Percentiles rank a stretch among this genome's conserved stretches.
phyloP scores from a whole-genome alignment of 2,797 vertebrate genomes.

The Hydrophis major region DNA sequence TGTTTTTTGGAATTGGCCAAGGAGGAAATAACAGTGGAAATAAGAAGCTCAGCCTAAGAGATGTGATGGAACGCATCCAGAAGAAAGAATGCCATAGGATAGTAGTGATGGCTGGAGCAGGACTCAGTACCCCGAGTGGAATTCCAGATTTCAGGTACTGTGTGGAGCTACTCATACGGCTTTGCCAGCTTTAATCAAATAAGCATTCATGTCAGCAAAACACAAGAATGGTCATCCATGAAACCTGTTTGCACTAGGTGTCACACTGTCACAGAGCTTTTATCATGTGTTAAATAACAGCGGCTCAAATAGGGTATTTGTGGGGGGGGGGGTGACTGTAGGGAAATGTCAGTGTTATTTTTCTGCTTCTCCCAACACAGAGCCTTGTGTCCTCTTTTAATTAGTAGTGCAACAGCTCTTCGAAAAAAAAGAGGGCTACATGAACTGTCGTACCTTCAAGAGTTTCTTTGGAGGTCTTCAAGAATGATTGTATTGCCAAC shows the following conservation, averaged over 20 bases:
- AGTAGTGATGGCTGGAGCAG: constrained; percentile 91
- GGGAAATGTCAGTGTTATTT: background rate
- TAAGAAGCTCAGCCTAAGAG: constrained; percentile 72
- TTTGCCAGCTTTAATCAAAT: background rate
- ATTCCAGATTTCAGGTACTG: constrained; percentile 93
- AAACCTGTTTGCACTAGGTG: background rate
- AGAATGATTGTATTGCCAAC: background rate
- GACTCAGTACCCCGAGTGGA: constrained; percentile 93
- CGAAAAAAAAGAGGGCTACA: background rate
- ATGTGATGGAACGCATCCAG: constrained; percentile 75
- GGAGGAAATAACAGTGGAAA: constrained; percentile 52
- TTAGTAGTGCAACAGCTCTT: background rate
- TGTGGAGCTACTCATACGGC: rapidly evolving
- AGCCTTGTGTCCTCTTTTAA: background rate
- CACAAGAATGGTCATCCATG: background rate
- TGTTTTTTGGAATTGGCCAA: constrained; percentile 42
- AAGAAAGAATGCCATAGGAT: constrained; percentile 72
- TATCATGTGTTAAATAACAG: background rate
- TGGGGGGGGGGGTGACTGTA: background rate
- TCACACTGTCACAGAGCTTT: background rate
- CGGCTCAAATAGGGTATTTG: background rate
- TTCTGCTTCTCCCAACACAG: background rate
- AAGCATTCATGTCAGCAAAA: background rate
- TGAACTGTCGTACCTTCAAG: background rate
- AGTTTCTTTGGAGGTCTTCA: background rate